phyloP scores from a whole-genome alignment of 2,797 vertebrate species.

The Steatocranus sp. region DNA sequence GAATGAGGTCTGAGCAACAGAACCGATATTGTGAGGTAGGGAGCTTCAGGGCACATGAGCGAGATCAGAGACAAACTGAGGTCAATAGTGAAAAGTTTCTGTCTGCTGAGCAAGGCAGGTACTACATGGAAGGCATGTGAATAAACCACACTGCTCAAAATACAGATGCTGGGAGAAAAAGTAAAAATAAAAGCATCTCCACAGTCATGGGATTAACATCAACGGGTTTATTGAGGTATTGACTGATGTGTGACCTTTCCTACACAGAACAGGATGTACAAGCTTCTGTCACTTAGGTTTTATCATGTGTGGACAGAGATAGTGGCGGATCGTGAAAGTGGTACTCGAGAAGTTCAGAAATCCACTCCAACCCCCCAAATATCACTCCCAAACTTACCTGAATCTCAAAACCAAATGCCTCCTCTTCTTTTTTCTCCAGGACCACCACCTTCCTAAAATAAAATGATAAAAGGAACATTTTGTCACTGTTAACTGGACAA shows the following conservation, averaged over 20 bases:
- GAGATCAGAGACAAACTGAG: constrained; percentile 1
- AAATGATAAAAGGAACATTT: not conserved
- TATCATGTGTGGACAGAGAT: not conserved
- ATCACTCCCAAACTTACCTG: constrained; percentile 79
- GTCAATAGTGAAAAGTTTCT: constrained; percentile 16
- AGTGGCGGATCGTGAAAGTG: not conserved
- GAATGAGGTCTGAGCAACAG: constrained; percentile 8
- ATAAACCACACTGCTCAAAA: constrained; percentile 39
- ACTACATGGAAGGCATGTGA: constrained; percentile 32
- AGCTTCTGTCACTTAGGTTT: not conserved
- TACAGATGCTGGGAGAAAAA: constrained; percentile 4
- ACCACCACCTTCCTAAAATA: constrained; percentile 81
- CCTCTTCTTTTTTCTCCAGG: constrained; percentile 86
- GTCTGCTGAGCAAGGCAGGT: constrained; percentile 21
- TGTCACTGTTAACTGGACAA: not conserved
- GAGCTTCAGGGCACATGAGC: not conserved
- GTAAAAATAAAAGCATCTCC: not conserved
- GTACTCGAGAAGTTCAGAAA: not conserved
- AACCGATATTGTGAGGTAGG: not conserved
- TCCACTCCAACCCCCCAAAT: not conserved
- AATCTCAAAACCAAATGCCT: constrained; percentile 94
- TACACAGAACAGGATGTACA: not conserved
- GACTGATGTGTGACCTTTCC: constrained; percentile 26
- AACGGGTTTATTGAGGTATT: not conserved
- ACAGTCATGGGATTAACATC: constrained; percentile 46